Conservation (phyloP, 2,888 invertebrate genomes). For the Coelogynopora nodosa region DNA sequence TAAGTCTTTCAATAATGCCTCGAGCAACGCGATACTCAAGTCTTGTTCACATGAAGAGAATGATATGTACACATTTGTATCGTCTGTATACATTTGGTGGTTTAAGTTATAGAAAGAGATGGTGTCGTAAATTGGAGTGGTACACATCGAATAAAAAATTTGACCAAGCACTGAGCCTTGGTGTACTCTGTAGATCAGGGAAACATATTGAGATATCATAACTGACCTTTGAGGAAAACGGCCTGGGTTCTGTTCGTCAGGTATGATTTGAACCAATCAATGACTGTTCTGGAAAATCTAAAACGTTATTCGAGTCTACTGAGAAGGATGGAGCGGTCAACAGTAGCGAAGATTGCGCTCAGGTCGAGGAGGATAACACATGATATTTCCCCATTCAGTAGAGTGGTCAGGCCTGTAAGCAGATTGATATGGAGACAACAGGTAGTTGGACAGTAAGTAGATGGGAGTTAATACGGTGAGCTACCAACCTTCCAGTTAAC, state of each 20-base stretch:
- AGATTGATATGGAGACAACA: slow-evolving; percentile 13
- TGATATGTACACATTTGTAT: too few relatives aligned
- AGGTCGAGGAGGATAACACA: background rate
- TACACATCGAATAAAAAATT: too few relatives aligned
- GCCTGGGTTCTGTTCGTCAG: background rate
- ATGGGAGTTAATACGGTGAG: background rate
- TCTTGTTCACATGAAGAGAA: too few relatives aligned
- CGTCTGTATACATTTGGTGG: too few relatives aligned
- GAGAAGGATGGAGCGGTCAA: slow-evolving; percentile 13
- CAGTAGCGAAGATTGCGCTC: background rate
- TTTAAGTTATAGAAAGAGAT: too few relatives aligned
- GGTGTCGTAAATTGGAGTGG: too few relatives aligned
- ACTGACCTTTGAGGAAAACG: background rate
- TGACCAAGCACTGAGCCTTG: too few relatives aligned
- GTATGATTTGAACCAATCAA: background rate
- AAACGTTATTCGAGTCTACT: background rate
- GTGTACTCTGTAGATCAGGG: background rate
- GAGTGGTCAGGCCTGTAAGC: slow-evolving; percentile 19
- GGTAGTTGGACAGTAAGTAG: slow-evolving; percentile 3
- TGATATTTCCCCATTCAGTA: background rate
- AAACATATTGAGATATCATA: slow-evolving; percentile 1
- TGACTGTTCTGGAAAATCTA: background rate
- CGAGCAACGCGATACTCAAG: too few relatives aligned
- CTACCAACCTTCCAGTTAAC: too few relatives aligned
- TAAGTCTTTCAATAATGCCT: too few relatives aligned